phyloP scores from a whole-genome alignment of 2,888 invertebrate genomes.

The Parelbella ahira region DNA sequence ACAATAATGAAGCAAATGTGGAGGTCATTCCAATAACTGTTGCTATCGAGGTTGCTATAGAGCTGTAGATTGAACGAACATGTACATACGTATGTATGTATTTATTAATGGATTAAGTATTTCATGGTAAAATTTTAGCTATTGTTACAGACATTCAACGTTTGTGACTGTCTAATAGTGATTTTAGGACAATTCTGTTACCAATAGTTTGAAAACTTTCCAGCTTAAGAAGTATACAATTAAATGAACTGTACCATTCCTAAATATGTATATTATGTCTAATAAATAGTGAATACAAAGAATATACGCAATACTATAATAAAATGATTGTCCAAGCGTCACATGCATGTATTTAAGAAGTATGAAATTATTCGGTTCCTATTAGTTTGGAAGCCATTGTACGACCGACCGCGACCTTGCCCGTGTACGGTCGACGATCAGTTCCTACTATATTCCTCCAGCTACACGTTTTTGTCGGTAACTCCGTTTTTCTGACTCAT shows the following conservation, averaged over 20 bases:
- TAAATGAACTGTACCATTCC: too few relatives aligned
- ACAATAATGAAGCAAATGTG: conserved; percentile 9
- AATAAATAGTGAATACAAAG: conserved; percentile 3
- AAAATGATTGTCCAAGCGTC: conserved; percentile 5
- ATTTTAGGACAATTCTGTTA: too few relatives aligned
- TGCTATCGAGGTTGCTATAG: too few relatives aligned
- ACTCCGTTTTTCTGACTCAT: conserved; percentile 56
- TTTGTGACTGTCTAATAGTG: too few relatives aligned
- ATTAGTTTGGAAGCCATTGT: conserved; percentile 60
- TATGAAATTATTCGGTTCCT: conserved; percentile 35
- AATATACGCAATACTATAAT: background rate
- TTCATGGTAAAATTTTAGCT: too few relatives aligned
- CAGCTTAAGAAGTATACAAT: too few relatives aligned
- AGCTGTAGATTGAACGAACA: too few relatives aligned
- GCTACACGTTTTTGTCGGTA: conserved; percentile 56
- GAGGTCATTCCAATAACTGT: conserved; percentile 9
- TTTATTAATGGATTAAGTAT: too few relatives aligned
- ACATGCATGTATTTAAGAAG: conserved; percentile 22
- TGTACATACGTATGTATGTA: too few relatives aligned
- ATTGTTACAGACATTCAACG: too few relatives aligned
- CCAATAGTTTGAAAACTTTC: too few relatives aligned
- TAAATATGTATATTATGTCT: too few relatives aligned
- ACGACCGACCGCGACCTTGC: conserved; percentile 67
- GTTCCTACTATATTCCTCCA: conserved; percentile 50
- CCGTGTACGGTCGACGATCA: conserved; percentile 53